Evolutionary conservation across 2,113 vertebrate species (phyloP), one percentile per base, ranked within the genome.

Genomic region (Pantherophis guttatus): DNA sequence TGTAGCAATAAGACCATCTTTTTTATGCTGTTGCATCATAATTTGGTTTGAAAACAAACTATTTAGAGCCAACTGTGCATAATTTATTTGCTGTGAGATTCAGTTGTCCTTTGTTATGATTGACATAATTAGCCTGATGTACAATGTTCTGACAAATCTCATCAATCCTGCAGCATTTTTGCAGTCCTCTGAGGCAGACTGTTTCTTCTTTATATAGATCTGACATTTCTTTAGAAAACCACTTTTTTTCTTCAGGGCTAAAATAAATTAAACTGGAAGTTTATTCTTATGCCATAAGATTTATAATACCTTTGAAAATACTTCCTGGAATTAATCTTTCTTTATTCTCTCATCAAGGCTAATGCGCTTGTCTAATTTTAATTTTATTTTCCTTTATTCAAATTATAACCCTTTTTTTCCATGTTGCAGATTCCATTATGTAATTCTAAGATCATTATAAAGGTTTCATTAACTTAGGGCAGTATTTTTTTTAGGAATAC

Each of bases 81-180:
- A 94, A 92, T 91, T 93, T 94, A 94, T 95, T 87, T 94, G 58
- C 90, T 91, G 88, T 92, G 94, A 88, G 89, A 91, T 58, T 91
- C 95, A 0, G 85, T 92, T 86, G 94, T 96, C 94, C 5, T n/a
- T 89, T 95, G 87, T 94, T 94, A 91, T 94, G 95, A 95, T 95
- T 94, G 90, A 93, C 89, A 96, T 95, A 96, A 96, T 96, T 92
- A 95, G 95, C 93, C 91, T 91, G 93, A 94, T 93, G 89, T 94
- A 96, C 96, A 95, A 88, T n/a, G 3, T 94, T 94, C 94, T 97
- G 94, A 94, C 93, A 96, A 96, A 93, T 92, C 91, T 75, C 90
- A 94, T 90, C 93, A 95, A 91, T 91, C 95, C 92, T 53, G 81
- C 53, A 93, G 88, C 91, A 75, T 94, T 87, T 93, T 87, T 88